Evolutionary conservation across 2,113 vertebrate genomes (phyloP).

Genomic region (Gnathonemus longibarbis): DNA sequence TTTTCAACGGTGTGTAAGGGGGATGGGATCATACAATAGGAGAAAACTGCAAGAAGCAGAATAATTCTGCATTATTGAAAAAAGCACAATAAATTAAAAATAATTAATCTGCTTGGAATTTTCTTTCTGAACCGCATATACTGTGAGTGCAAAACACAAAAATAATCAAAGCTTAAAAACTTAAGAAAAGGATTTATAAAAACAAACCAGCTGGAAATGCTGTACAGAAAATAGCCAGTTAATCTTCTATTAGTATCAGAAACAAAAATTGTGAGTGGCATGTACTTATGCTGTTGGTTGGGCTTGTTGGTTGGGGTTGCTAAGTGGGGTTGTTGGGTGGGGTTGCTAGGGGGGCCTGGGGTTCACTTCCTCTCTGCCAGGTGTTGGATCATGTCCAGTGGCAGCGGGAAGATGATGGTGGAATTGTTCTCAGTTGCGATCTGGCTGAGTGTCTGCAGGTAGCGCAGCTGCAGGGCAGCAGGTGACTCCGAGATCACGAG

Average conservation of each 20-base stretch:
- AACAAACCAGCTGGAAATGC: not conserved
- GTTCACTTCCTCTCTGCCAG: conserved; percentile 44
- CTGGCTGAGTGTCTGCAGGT: conserved; percentile 70
- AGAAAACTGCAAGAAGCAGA: not conserved
- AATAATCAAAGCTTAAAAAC: not conserved
- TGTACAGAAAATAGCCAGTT: not conserved
- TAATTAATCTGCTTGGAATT: not conserved
- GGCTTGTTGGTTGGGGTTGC: not conserved
- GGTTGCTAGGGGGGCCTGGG: not conserved
- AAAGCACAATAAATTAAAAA: not conserved
- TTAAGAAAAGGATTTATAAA: not conserved
- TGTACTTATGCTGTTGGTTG: not conserved
- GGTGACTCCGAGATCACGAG: conserved; percentile 67
- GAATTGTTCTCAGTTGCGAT: conserved; percentile 79
- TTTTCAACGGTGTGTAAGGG: not conserved
- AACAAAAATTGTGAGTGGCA: not conserved
- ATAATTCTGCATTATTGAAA: not conserved
- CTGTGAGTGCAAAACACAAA: not conserved
- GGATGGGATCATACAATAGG: not conserved
- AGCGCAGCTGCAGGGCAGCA: conserved; percentile 67
- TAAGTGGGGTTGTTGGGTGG: not conserved
- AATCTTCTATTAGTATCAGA: not conserved
- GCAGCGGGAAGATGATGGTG: conserved; percentile 80
- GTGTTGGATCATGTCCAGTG: conserved; percentile 66
- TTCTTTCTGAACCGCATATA: not conserved